A percentile compares a stretch with the other conserved stretches of the same genome.
Evolutionary conservation across 2,113 vertebrate genomes (phyloP).

Genomic region (Oreochromis spilurus): DNA sequence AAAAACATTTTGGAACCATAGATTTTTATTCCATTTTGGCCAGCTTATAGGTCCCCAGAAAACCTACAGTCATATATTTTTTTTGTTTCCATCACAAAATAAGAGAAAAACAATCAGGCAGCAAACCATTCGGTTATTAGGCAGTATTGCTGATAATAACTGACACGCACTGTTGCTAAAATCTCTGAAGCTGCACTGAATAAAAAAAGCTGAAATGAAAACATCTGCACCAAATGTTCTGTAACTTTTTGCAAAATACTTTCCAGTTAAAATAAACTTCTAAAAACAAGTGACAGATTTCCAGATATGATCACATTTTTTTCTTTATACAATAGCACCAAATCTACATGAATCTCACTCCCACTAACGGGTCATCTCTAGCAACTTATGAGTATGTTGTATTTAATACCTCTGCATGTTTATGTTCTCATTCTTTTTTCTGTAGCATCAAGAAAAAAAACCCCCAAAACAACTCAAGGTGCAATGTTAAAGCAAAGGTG

Average conservation of each 20-base stretch:
- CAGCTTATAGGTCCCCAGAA: constrained; percentile 14
- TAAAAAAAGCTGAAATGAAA: constrained; percentile 20
- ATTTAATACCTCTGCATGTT: not conserved
- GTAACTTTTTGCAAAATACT: not conserved
- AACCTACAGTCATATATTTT: constrained; percentile 9
- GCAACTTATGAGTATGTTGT: not conserved
- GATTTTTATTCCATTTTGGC: constrained; percentile 42
- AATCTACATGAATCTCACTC: constrained; percentile 31
- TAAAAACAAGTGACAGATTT: constrained; percentile 9
- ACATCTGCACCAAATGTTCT: not conserved
- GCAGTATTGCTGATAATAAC: constrained; percentile 51
- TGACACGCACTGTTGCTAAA: constrained; percentile 6
- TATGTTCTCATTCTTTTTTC: constrained; percentile 7
- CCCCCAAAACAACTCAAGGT: not conserved
- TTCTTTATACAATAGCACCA: constrained; percentile 67
- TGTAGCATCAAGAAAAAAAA: constrained; percentile 7
- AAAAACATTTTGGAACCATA: constrained; percentile 8
- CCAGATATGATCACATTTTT: not conserved
- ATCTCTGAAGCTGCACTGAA: constrained; percentile 29
- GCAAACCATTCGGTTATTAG: constrained; percentile 29
- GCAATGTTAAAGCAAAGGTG: constrained; percentile 24
- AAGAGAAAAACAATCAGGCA: constrained; percentile 14
- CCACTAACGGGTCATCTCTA: not conserved
- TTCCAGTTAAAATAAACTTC: constrained; percentile 14
- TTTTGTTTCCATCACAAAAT: constrained; percentile 35